phyloP scores from a whole-genome alignment of 2,113 vertebrate genomes.

The Microcebus murinus region DNA sequence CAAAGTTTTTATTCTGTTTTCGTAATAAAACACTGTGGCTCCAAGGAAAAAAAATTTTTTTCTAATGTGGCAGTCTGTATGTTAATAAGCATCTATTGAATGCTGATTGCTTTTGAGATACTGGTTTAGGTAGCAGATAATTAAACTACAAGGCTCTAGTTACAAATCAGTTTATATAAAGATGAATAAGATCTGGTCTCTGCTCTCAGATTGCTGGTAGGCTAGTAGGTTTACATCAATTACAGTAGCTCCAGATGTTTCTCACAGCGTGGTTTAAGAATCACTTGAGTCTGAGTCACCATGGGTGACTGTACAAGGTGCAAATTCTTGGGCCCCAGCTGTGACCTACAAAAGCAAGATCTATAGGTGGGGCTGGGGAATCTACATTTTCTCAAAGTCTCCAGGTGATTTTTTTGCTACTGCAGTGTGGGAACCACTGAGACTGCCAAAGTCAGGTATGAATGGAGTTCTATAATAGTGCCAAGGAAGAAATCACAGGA shows the following conservation, averaged over 20 bases:
- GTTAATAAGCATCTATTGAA: neutral
- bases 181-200: neutral
- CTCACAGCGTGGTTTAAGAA: neutral
- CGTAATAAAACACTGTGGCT: no score
- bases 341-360: neutral
- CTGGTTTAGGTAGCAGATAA: conserved; percentile 1
- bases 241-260: neutral
- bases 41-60: no score
- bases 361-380: neutral
- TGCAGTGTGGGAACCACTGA: neutral
- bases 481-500: neutral
- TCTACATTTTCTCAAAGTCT: neutral
- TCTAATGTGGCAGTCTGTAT: no score
- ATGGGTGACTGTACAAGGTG: neutral
- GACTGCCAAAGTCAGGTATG: neutral
- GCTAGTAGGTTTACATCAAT: neutral
- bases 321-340: neutral
- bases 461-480: neutral
- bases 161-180: neutral
- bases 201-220: neutral
- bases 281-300: neutral
- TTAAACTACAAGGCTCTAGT: neutral
- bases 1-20: no score
- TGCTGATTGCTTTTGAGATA: neutral
- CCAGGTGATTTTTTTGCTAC: neutral